Conservation (phyloP, 2,113 vertebrate genomes). For the Caretta caretta region DNA sequence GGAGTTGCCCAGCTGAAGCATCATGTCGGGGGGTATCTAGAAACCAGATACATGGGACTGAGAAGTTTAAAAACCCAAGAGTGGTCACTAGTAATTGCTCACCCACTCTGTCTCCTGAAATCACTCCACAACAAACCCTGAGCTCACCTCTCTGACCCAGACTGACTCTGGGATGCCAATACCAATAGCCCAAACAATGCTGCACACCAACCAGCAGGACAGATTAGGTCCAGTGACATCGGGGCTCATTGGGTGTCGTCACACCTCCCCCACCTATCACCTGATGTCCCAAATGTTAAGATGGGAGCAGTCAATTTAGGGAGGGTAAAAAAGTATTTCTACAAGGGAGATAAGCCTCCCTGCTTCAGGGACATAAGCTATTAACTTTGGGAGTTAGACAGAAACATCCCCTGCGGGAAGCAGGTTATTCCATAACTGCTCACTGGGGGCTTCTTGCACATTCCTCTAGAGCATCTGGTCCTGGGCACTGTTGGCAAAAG, state of each 20-base stretch:
- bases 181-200: neutral
- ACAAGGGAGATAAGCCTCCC: neutral
- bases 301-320: too few relatives aligned
- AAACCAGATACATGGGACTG: neutral
- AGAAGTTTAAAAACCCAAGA: neutral
- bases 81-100: neutral
- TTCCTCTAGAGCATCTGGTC: neutral
- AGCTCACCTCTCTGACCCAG: neutral
- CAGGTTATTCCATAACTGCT: neutral
- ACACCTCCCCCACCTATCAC: neutral
- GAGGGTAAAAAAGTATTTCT: too few relatives aligned
- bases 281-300: neutral
- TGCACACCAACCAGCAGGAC: neutral
- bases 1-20: constrained; percentile 85
- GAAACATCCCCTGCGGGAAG: neutral
- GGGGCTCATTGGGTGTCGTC: neutral
- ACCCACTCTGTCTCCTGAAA: neutral
- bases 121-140: neutral
- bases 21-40: constrained; percentile 87
- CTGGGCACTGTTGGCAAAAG: neutral
- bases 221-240: neutral
- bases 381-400: neutral
- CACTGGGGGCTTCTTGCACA: neutral
- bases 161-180: neutral
- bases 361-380: neutral